Conservation (phyloP, 2,797 vertebrate species). For the Taenioides sp. region DNA sequence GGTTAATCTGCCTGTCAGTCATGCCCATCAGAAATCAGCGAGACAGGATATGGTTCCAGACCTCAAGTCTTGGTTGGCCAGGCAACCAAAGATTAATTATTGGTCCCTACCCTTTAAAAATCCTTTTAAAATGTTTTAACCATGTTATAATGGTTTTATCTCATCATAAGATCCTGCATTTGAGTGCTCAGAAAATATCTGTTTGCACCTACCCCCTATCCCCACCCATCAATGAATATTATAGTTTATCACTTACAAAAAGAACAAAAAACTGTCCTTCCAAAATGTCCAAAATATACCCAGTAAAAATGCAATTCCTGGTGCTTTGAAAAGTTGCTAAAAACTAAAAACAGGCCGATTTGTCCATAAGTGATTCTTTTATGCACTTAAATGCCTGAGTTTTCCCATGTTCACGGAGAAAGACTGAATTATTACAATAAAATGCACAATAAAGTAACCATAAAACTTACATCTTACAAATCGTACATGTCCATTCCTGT, state of each 20-base stretch:
- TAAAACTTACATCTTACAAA: neutral
- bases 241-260: no score
- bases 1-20: no score
- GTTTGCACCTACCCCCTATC: neutral
- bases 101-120: no score
- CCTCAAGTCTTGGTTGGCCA: no score
- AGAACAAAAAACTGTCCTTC: neutral
- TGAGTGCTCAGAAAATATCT: neutral
- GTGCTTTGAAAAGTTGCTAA: neutral
- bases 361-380: neutral
- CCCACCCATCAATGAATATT: no score
- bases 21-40: no score
- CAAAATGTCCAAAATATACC: neutral
- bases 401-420: neutral
- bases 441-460: neutral
- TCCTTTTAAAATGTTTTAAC: no score
- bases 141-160: neutral
- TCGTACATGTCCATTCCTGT: neutral
- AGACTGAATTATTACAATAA: slow-evolving; percentile 6
- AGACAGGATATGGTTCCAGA: no score
- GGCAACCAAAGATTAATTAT: no score
- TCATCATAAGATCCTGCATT: neutral
- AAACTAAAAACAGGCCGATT: neutral
- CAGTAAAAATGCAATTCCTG: neutral
- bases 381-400: neutral